Conservation (phyloP, 2,888 invertebrate species). For the Azorinus chamasolen region DNA sequence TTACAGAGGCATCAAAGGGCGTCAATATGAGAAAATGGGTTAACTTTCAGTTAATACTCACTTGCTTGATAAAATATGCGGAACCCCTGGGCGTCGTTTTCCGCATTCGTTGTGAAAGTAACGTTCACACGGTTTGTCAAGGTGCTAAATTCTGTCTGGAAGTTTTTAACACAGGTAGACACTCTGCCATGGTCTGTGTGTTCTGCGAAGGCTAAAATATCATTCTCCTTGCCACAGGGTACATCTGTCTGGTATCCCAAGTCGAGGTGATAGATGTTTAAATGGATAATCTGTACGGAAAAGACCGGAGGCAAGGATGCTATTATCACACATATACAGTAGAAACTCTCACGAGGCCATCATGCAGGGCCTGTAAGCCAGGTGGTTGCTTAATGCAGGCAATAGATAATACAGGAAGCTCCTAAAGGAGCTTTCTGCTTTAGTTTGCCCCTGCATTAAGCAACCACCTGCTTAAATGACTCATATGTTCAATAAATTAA, state of each 20-base stretch:
- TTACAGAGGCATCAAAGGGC: no score
- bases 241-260: conserved; percentile 73
- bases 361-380: no score
- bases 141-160: conserved; percentile 75
- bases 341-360: no score
- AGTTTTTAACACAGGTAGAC: conserved; percentile 73
- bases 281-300: conserved; percentile 78
- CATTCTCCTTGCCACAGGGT: conserved; percentile 73
- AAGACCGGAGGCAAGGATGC: conserved; percentile 16
- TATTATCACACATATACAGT: no score
- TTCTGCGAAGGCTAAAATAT: conserved; percentile 77
- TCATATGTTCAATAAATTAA: no score
- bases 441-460: no score
- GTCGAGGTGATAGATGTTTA: conserved; percentile 80
- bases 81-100: conserved; percentile 82
- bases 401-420: no score
- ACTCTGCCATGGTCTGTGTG: conserved; percentile 58
- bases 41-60: no score
- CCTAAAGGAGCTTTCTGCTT: no score
- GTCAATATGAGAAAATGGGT: no score
- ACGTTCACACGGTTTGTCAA: conserved; percentile 74
- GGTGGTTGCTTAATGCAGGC: no score
- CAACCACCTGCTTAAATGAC: no score
- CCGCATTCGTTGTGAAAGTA: conserved; percentile 76
- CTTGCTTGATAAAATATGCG: conserved; percentile 80